Conservation (phyloP, 2,888 invertebrate species). For the Nycteola revayana region DNA sequence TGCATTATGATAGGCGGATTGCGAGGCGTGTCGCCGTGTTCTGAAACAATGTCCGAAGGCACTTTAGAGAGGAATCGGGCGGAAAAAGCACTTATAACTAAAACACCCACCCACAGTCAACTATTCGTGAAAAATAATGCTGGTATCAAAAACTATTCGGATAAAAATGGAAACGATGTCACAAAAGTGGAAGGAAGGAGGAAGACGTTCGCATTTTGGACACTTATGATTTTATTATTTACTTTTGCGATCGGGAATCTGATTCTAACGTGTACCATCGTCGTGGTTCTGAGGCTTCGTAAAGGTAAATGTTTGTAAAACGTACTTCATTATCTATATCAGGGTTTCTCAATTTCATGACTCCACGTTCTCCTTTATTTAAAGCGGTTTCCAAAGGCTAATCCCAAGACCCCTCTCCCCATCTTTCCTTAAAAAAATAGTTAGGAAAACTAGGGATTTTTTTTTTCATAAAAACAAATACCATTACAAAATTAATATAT, state of each 20-base stretch:
- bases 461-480: too few relatives aligned
- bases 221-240: conserved; percentile 85
- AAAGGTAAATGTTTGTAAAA: conserved; percentile 67
- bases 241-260: conserved; percentile 90
- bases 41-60: conserved; percentile 69
- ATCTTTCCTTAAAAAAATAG: too few relatives aligned
- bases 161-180: conserved; percentile 74
- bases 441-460: too few relatives aligned
- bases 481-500: too few relatives aligned
- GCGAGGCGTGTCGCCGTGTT: conserved; percentile 65
- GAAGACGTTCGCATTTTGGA: conserved; percentile 90
- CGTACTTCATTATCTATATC: too few relatives aligned
- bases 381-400: too few relatives aligned
- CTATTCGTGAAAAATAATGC: conserved; percentile 47
- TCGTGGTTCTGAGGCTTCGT: conserved; percentile 90
- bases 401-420: too few relatives aligned
- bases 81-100: conserved; percentile 67
- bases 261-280: conserved; percentile 89
- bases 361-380: too few relatives aligned
- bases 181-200: conserved; percentile 70
- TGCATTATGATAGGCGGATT: conserved; percentile 52
- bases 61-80: conserved; percentile 63
- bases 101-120: conserved; percentile 59
- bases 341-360: too few relatives aligned
- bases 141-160: conserved; percentile 62